Conservation (phyloP, 2,113 vertebrate species). For the Sinocyclocheilus grahami region DNA sequence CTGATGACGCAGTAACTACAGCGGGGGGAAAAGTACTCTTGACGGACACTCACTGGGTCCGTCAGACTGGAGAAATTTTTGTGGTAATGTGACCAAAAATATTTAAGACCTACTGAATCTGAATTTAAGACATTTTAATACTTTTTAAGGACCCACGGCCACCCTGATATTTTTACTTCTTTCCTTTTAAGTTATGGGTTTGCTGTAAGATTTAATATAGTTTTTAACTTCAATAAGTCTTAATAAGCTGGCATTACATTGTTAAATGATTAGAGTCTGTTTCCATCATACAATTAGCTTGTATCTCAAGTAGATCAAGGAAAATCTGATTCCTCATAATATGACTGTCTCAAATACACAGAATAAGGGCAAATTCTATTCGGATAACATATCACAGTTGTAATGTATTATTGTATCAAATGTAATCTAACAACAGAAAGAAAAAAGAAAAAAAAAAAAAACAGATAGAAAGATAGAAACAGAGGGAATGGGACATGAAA, state of each 20-base stretch:
- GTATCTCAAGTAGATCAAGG: no score
- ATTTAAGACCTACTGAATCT: no score
- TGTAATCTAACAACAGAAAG: conserved; percentile 8
- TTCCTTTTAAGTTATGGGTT: neutral
- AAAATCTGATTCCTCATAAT: neutral
- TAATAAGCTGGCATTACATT: neutral
- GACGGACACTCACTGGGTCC: no score
- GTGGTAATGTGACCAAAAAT: no score
- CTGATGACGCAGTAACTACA: no score
- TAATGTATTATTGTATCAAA: neutral
- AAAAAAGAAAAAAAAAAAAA: neutral
- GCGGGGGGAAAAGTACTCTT: no score
- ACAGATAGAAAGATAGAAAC: conserved; percentile 20
- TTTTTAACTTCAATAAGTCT: neutral
- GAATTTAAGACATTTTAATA: no score
- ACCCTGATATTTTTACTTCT: neutral
- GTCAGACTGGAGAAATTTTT: no score
- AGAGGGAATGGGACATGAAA: conserved; percentile 55
- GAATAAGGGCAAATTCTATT: neutral
- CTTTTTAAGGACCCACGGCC: no score
- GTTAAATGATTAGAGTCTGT: neutral
- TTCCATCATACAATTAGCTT: neutral
- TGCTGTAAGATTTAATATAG: neutral
- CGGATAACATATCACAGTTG: neutral
- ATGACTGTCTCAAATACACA: neutral